These are phyloP conservation scores for Bufotes viridis DNA, from an alignment of 2,797 vertebrate genomes.

Conservation along the genomic window DNA sequence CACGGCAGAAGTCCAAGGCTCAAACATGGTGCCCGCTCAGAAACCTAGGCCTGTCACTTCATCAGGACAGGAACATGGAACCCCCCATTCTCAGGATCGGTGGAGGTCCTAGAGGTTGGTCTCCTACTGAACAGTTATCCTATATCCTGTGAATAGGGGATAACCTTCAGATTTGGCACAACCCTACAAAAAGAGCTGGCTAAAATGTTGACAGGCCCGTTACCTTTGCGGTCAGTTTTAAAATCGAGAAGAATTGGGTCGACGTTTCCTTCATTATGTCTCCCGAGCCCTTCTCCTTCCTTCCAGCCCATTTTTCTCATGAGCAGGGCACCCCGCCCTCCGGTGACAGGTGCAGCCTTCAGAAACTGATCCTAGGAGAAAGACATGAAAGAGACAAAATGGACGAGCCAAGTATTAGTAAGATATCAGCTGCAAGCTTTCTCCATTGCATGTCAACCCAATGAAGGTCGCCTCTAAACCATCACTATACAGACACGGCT, in stretches of 20 bases:
- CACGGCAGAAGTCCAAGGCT: too few relatives aligned
- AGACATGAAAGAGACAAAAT: constrained; percentile 72
- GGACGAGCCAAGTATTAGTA: constrained; percentile 70
- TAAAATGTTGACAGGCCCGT: not conserved
- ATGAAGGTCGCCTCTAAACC: not conserved
- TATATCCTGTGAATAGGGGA: too few relatives aligned
- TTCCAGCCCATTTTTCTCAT: constrained; percentile 99
- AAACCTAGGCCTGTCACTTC: too few relatives aligned
- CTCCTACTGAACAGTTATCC: too few relatives aligned
- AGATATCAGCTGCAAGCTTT: not conserved
- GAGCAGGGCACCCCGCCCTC: constrained; percentile 93
- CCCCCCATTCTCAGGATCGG: too few relatives aligned
- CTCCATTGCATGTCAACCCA: not conserved
- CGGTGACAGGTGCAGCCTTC: constrained; percentile 90
- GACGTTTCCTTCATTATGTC: constrained; percentile 93
- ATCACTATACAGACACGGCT: constrained; percentile 7
- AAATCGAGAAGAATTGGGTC: constrained; percentile 98
- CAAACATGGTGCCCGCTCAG: too few relatives aligned
- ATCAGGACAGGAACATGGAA: too few relatives aligned
- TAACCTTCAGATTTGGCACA: too few relatives aligned
- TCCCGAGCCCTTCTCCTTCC: constrained; percentile 93
- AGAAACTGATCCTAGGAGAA: constrained; percentile 95
- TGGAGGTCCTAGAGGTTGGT: too few relatives aligned
- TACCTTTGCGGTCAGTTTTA: constrained; percentile 97
- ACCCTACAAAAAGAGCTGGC: too few relatives aligned